Conservation (phyloP, 2,113 vertebrate genomes). For the Podilymbus podiceps region DNA sequence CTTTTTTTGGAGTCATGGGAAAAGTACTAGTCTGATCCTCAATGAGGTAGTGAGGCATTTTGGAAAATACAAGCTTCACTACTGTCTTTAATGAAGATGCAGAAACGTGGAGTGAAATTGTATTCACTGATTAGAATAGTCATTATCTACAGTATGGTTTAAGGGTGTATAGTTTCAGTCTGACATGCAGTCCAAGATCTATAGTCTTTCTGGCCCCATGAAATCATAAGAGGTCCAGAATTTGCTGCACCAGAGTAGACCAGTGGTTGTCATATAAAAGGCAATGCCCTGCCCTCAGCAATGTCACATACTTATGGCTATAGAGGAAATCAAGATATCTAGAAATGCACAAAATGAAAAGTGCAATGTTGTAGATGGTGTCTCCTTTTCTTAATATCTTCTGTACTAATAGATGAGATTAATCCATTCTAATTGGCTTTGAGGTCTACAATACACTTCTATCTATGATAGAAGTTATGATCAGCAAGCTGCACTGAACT, state of each 20-base stretch:
- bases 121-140: not conserved
- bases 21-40: not conserved
- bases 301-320: not conserved
- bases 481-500: not conserved
- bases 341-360: not conserved
- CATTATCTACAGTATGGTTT: not conserved
- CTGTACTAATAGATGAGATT: not conserved
- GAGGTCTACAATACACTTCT: accelerated
- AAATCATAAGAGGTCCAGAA: not conserved
- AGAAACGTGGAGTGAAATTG: not conserved
- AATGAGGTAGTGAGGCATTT: not conserved
- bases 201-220: not conserved
- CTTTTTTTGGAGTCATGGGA: not conserved
- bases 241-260: not conserved
- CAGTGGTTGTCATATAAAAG: not conserved
- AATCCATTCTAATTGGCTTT: not conserved
- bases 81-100: not conserved
- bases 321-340: not conserved
- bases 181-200: accelerated
- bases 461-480: not conserved
- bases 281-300: not conserved
- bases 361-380: not conserved
- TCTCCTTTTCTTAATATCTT: not conserved
- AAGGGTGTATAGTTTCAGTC: not conserved
- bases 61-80: not conserved